Evolutionary conservation across 2,113 vertebrate species (phyloP).

Genomic region (Eurystomus gularis): DNA sequence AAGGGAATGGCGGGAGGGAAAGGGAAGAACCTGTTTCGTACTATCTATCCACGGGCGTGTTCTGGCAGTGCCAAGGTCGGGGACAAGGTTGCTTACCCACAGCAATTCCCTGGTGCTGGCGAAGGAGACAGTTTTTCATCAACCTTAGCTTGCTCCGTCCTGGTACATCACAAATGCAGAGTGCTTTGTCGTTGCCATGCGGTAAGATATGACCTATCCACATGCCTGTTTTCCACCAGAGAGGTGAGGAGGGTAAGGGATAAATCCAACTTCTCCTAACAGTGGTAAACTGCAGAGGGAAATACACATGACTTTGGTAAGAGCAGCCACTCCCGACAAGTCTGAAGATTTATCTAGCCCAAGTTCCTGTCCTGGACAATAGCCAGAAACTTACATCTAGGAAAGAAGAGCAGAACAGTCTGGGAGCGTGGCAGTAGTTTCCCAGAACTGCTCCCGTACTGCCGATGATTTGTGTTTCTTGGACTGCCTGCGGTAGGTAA

Average conservation of each 20-base stretch:
- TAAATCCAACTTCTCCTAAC: neutral
- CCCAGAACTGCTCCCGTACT: neutral
- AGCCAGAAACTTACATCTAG: neutral
- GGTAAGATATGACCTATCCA: neutral
- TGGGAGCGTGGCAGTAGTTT: fast-evolving
- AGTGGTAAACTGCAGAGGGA: too few relatives aligned
- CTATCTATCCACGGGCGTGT: neutral
- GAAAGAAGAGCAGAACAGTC: neutral
- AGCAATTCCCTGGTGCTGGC: neutral
- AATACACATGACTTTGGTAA: neutral
- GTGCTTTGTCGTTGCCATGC: neutral
- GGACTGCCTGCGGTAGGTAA: neutral
- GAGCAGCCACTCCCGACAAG: neutral
- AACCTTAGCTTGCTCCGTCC: neutral
- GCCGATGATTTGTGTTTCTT: neutral
- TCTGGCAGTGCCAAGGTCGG: neutral
- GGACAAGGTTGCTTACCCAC: neutral
- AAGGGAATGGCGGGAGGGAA: neutral
- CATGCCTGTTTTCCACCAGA: neutral
- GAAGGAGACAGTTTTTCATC: neutral
- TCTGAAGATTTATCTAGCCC: neutral
- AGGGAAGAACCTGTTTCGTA: neutral
- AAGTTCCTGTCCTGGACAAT: neutral
- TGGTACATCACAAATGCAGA: neutral
- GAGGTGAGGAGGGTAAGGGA: neutral